These are phyloP conservation scores for Adelphocoris suturalis DNA, from an alignment of 2,888 invertebrate species.

Conservation along the genomic window DNA sequence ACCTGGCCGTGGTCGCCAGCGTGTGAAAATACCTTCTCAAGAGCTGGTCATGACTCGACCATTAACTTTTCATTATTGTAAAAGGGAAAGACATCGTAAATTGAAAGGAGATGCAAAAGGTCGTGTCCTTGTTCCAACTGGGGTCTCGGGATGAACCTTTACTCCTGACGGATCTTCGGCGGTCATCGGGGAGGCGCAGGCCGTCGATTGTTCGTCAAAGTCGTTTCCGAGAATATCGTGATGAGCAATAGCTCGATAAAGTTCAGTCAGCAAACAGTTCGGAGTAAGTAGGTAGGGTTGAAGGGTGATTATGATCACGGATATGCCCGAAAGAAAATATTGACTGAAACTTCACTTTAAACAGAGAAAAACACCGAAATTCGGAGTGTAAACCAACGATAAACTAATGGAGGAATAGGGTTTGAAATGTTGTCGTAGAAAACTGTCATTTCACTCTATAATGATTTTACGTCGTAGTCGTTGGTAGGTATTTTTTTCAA, in stretches of 20 bases:
- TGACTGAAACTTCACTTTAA: too few relatives aligned
- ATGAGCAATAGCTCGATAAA: slow-evolving; percentile 6
- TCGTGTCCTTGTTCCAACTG: slow-evolving; percentile 4
- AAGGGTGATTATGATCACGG: too few relatives aligned
- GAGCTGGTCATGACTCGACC: slow-evolving; percentile 21
- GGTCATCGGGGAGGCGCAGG: neutral
- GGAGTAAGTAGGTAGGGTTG: too few relatives aligned
- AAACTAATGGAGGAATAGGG: too few relatives aligned
- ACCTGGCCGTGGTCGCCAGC: neutral
- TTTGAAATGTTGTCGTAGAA: too few relatives aligned
- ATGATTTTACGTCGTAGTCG: too few relatives aligned
- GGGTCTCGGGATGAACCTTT: neutral
- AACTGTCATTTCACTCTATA: too few relatives aligned
- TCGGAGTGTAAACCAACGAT: too few relatives aligned
- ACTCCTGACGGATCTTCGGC: slow-evolving; percentile 10
- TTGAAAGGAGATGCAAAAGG: slow-evolving; percentile 31
- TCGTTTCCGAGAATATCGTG: slow-evolving; percentile 13
- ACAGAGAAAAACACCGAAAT: too few relatives aligned
- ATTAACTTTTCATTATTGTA: slow-evolving; percentile 34
- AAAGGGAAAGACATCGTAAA: slow-evolving; percentile 34
- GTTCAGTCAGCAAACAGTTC: neutral
- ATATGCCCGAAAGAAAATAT: too few relatives aligned
- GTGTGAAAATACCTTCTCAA: slow-evolving; percentile 29
- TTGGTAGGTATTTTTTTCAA: too few relatives aligned
- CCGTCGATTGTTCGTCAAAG: slow-evolving; percentile 30